Percentiles rank a stretch among this genome's conserved stretches.
phyloP scores from a whole-genome alignment of 2,113 vertebrate species.

The Rhinolophus ferrumequinum region DNA sequence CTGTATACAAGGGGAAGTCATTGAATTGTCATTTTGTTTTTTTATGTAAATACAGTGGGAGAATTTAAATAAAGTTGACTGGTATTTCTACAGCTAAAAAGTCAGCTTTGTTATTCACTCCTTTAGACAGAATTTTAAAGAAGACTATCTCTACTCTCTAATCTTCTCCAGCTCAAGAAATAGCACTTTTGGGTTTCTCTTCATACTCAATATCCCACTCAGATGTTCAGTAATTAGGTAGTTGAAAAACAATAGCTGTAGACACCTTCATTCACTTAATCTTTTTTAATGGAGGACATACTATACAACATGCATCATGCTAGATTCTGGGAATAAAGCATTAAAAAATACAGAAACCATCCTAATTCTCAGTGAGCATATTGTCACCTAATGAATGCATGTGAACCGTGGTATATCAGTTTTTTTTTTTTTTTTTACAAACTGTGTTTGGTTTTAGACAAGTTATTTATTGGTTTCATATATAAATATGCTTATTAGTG shows the following conservation, averaged over 20 bases:
- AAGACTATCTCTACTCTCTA: background rate
- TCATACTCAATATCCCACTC: background rate
- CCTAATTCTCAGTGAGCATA: background rate
- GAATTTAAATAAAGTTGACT: background rate
- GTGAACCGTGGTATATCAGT: background rate
- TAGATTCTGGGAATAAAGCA: background rate
- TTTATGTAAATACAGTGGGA: background rate
- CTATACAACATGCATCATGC: background rate
- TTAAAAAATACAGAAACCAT: background rate
- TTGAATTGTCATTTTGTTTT: background rate
- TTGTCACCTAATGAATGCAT: background rate
- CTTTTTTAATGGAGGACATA: background rate
- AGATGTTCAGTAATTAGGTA: background rate
- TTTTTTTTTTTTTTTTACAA: background rate
- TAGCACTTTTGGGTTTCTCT: background rate
- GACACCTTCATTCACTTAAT: background rate
- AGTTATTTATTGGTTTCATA: background rate
- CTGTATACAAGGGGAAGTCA: background rate
- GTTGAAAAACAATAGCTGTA: background rate
- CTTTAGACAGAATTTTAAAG: background rate
- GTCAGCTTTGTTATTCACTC: background rate
- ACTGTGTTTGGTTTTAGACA: background rate
- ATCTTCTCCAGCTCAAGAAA: background rate
- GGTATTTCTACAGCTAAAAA: background rate
- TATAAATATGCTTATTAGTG: background rate